Percentiles rank a stretch among this genome's conserved stretches.
These are phyloP conservation scores for Megalops cyprinoides DNA, from an alignment of 2,797 vertebrate species.

Conservation along the genomic window DNA sequence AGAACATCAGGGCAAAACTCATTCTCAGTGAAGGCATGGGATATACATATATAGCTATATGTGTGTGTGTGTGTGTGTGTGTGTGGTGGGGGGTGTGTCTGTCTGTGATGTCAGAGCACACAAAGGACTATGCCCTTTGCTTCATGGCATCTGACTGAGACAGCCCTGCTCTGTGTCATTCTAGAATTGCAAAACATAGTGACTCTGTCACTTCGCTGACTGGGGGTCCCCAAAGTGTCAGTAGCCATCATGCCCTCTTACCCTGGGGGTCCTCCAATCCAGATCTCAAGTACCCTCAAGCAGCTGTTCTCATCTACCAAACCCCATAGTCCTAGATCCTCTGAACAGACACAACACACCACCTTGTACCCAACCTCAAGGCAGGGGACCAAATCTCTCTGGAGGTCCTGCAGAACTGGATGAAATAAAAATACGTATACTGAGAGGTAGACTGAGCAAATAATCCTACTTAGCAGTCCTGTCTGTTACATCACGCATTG, in stretches of 20 bases:
- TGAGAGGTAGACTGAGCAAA: not conserved
- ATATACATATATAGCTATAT: not conserved
- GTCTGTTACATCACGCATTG: not conserved
- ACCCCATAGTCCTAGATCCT: not conserved
- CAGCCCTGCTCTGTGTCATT: not conserved
- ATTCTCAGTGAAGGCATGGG: not conserved
- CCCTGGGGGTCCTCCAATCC: constrained; percentile 2
- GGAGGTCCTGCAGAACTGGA: not conserved
- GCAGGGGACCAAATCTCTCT: not conserved
- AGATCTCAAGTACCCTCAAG: not conserved
- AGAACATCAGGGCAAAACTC: not conserved
- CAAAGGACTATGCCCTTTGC: not conserved
- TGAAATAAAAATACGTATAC: not conserved
- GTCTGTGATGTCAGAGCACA: constrained; percentile 44
- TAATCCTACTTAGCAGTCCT: not conserved
- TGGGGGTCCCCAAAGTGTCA: constrained; percentile 16
- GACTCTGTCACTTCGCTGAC: constrained; percentile 16
- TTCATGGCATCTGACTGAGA: not conserved
- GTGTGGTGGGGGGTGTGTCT: not conserved
- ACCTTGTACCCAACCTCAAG: no score
- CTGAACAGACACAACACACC: not conserved
- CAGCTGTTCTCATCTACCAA: constrained; percentile 31
- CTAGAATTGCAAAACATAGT: constrained; percentile 16
- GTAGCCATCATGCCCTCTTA: constrained; percentile 8
- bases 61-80: not conserved